phyloP scores from a whole-genome alignment of 2,797 vertebrate species.

The Chrysocyon brachyurus region DNA sequence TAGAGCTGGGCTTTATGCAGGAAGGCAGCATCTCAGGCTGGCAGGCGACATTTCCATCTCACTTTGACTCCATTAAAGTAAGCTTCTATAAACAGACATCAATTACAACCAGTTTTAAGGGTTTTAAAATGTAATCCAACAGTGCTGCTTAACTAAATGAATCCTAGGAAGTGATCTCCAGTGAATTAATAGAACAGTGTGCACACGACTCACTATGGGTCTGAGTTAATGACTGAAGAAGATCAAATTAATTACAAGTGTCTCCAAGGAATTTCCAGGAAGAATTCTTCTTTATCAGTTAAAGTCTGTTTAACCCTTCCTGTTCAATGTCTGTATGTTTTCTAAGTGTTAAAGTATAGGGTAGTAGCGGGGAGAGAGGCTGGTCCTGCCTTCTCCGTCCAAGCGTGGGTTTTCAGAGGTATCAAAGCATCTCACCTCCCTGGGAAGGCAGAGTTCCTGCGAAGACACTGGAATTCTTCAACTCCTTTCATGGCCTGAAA shows the following conservation, averaged over 20 bases:
- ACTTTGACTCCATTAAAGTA: slow-evolving; percentile 89
- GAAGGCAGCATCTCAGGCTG: slow-evolving; percentile 76
- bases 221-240: slow-evolving; percentile 92
- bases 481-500: slow-evolving; percentile 48
- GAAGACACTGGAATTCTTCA: slow-evolving; percentile 41
- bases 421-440: slow-evolving; percentile 35
- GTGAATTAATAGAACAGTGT: slow-evolving; percentile 91
- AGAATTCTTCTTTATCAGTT: slow-evolving; percentile 87
- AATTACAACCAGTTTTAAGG: slow-evolving; percentile 92
- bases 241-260: slow-evolving; percentile 92
- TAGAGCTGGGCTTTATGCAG: slow-evolving; percentile 82
- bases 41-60: slow-evolving; percentile 85
- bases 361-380: slow-evolving; percentile 3
- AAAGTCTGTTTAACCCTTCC: slow-evolving; percentile 88
- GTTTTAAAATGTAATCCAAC: slow-evolving; percentile 92
- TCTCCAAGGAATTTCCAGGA: slow-evolving; percentile 89
- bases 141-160: slow-evolving; percentile 92
- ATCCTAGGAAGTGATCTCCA: slow-evolving; percentile 90
- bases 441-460: slow-evolving; percentile 45
- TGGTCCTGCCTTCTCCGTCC: slow-evolving; percentile 41
- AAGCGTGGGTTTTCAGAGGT: slow-evolving; percentile 33
- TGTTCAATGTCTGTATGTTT: slow-evolving; percentile 72
- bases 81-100: slow-evolving; percentile 92
- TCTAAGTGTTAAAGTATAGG: slow-evolving; percentile 61
- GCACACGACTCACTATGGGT: slow-evolving; percentile 88